These are phyloP conservation scores for Pithys albifrons DNA, from an alignment of 2,113 vertebrate genomes.

Conservation along the genomic window DNA sequence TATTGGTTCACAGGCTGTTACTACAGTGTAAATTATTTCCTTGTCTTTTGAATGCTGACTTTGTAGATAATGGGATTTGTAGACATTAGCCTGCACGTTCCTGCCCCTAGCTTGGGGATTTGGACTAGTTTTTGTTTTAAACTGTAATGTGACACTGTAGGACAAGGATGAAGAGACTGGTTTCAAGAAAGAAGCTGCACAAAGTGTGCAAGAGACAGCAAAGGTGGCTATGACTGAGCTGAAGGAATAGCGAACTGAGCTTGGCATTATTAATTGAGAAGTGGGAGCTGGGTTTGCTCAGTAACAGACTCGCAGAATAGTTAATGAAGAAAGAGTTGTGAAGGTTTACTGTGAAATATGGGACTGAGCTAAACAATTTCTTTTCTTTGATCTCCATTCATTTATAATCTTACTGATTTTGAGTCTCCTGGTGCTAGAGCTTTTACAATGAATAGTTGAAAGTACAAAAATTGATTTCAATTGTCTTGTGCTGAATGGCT, in stretches of 20 bases:
- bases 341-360: conserved; percentile 46
- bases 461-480: background rate
- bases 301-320: background rate
- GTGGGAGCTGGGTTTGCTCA: conserved; percentile 17
- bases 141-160: background rate
- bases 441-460: background rate
- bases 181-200: background rate
- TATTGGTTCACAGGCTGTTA: background rate
- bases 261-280: background rate
- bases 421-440: background rate
- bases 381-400: conserved; percentile 47
- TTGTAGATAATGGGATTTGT: background rate
- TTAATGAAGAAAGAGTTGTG: background rate
- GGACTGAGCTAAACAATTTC: conserved; percentile 20
- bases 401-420: conserved; percentile 21
- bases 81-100: background rate
- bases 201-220: background rate
- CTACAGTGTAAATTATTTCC: background rate
- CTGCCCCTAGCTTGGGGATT: background rate
- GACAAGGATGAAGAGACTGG: background rate
- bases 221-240: background rate
- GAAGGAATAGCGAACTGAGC: background rate
- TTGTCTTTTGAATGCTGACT: background rate
- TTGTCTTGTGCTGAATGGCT: background rate
- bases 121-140: background rate